Conservation (phyloP, 2,888 invertebrate genomes). For the Tetranychus truncatus region DNA sequence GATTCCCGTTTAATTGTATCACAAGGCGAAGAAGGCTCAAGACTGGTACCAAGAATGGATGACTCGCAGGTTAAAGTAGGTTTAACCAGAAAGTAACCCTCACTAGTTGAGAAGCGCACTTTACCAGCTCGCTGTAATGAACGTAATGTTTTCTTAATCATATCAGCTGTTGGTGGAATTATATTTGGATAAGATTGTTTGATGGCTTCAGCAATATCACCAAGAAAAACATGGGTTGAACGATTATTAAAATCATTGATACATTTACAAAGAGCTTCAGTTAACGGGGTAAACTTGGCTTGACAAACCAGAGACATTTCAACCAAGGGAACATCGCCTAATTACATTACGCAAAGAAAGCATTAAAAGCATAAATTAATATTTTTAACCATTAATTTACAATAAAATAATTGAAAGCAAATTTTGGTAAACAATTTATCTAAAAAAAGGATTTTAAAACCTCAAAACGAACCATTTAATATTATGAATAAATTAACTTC, state of each 20-base stretch:
- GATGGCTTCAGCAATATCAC: background rate
- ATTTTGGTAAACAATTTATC: too few relatives aligned
- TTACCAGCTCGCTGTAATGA: background rate
- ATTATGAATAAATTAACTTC: too few relatives aligned
- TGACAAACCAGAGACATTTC: conserved; percentile 7
- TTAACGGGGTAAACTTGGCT: conserved; percentile 5
- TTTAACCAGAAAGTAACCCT: background rate
- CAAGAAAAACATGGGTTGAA: background rate
- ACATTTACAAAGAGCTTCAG: conserved; percentile 9
- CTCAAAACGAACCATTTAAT: too few relatives aligned
- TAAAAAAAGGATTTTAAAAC: too few relatives aligned
- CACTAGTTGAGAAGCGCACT: background rate
- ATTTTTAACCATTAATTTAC: background rate
- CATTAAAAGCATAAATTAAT: background rate
- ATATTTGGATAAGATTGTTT: background rate
- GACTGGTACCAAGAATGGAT: background rate
- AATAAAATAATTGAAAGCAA: background rate
- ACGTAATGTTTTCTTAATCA: background rate
- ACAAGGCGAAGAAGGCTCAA: background rate
- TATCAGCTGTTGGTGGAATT: conserved; percentile 4
- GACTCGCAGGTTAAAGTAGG: background rate
- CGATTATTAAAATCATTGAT: conserved; percentile 4
- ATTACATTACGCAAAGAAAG: background rate
- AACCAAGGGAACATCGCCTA: background rate
- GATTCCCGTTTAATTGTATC: background rate